Percentiles rank a stretch among this genome's conserved stretches.
phyloP scores from a whole-genome alignment of 2,888 invertebrate species.

The Dyspetes luteomarginatus region DNA sequence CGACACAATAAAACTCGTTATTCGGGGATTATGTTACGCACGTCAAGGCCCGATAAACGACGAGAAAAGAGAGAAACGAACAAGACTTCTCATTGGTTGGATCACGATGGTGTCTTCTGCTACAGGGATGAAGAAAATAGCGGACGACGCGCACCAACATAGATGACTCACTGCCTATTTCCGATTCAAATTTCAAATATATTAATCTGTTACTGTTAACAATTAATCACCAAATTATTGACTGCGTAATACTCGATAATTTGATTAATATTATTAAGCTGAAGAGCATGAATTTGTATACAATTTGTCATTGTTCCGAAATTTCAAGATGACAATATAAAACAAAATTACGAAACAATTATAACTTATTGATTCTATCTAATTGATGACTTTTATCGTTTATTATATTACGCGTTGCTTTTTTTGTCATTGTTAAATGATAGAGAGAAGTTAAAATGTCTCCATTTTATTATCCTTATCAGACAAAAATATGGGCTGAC shows the following conservation, averaged over 20 bases:
- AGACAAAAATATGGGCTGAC: background rate
- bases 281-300: background rate
- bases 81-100: conserved; percentile 72
- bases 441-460: background rate
- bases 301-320: background rate
- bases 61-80: conserved; percentile 69
- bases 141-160: conserved; percentile 69
- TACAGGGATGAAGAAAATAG: conserved; percentile 71
- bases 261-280: background rate
- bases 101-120: conserved; percentile 75
- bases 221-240: background rate
- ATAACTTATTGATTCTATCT: no score
- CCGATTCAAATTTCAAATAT: conserved; percentile 21
- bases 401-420: no score
- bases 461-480: background rate
- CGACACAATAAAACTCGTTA: conserved; percentile 66
- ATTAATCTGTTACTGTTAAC: background rate
- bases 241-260: background rate
- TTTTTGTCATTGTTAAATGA: background rate
- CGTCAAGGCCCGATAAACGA: conserved; percentile 74
- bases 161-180: conserved; percentile 64
- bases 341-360: no score
- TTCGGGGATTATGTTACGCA: conserved; percentile 70
- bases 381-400: no score
- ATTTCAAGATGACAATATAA: background rate